Base-by-base conservation (phyloP, 2,888 invertebrate genomes). In the Drosophila anomalata region DNA sequence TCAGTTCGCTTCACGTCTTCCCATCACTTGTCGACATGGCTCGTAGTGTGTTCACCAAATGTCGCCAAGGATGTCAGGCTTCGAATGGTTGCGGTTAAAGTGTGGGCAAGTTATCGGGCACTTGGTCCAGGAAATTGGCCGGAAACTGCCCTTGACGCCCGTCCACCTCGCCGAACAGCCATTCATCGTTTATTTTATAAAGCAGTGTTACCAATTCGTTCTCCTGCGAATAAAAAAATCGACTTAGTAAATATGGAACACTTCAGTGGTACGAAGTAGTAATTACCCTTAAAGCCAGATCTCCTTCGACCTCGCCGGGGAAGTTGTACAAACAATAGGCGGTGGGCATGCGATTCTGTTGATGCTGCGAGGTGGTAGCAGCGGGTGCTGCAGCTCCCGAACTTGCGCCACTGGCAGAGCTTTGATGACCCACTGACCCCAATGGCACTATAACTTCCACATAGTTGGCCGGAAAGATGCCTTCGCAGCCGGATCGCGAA, bases 391-490 rank as follows among this genome's bases (percentile, higher is more conserved):
- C 44, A 51, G 56, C 12, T 46, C 26, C 12, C 53, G 17, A 12
- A 50, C 20, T 12, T 14, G 58, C n/a, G 9, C 14, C 7, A 44
- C 53, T 17, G 26, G 51, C 51, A 51, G 58, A 33, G 39, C 47
- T 26, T 48, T 29, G 63, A 54, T 20, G 63, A 39, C 29, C 56
- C 57, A 46, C 46, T 52, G 50, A 53, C 53, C 92, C 92, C 17
- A 96, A 91, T 58, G 96, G 96, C 75, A 96, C 94, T 89, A 95
- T 94, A 48, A 97, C 92, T 79, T 96, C 94, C 74, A 97, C 93
- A 91, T 96, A 97, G 91, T 94, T 96, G 22, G 93, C 92, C 1
- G 97, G 97, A 92, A 97, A 97, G 77, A 97, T 94, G 41, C 97
- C 97, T 89, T 95, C 94, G 65, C 93, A 93, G 68, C 94, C 94